These are phyloP conservation scores for Caenorhabditis sinica DNA, from an alignment of 2,888 invertebrate species.

Conservation along the genomic window DNA sequence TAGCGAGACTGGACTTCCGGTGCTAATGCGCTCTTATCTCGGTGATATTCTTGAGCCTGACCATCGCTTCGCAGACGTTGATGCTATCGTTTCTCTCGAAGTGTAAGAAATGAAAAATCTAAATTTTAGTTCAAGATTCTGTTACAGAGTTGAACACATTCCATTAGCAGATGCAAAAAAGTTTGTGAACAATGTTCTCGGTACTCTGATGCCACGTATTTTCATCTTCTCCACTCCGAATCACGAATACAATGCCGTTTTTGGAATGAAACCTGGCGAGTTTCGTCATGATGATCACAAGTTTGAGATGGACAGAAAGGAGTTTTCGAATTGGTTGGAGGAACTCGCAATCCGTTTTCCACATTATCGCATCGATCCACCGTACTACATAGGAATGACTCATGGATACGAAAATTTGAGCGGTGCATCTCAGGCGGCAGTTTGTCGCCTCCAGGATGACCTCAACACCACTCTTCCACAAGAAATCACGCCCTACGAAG, in stretches of 20 bases:
- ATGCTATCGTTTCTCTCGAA: slow-evolving; percentile 72
- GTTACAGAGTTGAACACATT: slow-evolving; percentile 84
- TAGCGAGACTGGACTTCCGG: slow-evolving; percentile 50
- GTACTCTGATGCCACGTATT: slow-evolving; percentile 81
- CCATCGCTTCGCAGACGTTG: slow-evolving; percentile 62
- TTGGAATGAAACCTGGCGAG: slow-evolving; percentile 71
- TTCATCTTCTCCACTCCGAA: slow-evolving; percentile 85
- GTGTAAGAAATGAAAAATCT: slow-evolving; percentile 59
- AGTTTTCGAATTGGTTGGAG: slow-evolving; percentile 84
- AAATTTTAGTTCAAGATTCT: background rate
- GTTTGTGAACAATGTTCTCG: slow-evolving; percentile 83
- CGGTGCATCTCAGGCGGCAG: slow-evolving; percentile 60
- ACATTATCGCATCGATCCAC: slow-evolving; percentile 46
- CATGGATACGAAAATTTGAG: slow-evolving; percentile 34
- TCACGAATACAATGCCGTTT: slow-evolving; percentile 84
- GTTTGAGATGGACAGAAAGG: slow-evolving; percentile 84
- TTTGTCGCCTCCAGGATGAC: slow-evolving; percentile 31
- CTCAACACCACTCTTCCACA: slow-evolving; percentile 32
- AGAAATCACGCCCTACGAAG: slow-evolving; percentile 26
- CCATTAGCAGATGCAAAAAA: slow-evolving; percentile 78
- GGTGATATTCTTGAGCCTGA: slow-evolving; percentile 69
- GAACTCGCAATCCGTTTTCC: slow-evolving; percentile 27
- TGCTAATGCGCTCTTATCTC: slow-evolving; percentile 48
- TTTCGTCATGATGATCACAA: slow-evolving; percentile 85
- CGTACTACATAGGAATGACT: slow-evolving; percentile 58